Conservation (phyloP, 2,888 invertebrate genomes). For the Halictus ligatus region DNA sequence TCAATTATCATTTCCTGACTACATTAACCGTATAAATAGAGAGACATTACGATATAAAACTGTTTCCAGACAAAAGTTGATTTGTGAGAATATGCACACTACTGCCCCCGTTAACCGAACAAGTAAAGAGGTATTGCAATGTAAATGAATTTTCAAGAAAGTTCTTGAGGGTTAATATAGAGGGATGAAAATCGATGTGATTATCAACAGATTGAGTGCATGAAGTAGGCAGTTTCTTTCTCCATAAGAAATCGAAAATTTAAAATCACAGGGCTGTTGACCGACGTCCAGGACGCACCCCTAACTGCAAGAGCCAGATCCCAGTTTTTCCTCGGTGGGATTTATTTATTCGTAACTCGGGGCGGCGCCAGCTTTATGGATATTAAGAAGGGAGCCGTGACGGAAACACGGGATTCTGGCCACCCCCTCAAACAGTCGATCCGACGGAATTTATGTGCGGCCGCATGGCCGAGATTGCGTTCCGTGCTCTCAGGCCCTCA, state of each 20-base stretch:
- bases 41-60: too few relatives aligned
- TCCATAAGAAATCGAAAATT: background rate
- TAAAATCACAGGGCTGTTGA: background rate
- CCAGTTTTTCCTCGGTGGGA: background rate
- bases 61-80: too few relatives aligned
- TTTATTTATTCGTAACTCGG: constrained; percentile 46
- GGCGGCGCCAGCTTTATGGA: constrained; percentile 53
- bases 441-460: constrained; percentile 63
- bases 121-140: background rate
- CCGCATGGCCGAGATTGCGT: constrained; percentile 60
- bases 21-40: background rate
- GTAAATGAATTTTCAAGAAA: background rate
- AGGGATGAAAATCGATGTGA: background rate
- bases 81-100: too few relatives aligned
- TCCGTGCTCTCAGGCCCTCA: constrained; percentile 20
- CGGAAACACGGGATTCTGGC: background rate
- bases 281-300: background rate
- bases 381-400: constrained; percentile 56
- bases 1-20: background rate
- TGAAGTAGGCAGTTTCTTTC: background rate
- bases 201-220: background rate
- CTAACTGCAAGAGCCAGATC: background rate
- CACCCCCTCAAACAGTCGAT: constrained; percentile 62
- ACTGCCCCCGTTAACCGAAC: too few relatives aligned
- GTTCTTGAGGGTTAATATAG: background rate